Percentiles rank a stretch among this genome's conserved stretches.
Conservation (phyloP, 2,797 vertebrate genomes). For the Buceros bicornis region DNA sequence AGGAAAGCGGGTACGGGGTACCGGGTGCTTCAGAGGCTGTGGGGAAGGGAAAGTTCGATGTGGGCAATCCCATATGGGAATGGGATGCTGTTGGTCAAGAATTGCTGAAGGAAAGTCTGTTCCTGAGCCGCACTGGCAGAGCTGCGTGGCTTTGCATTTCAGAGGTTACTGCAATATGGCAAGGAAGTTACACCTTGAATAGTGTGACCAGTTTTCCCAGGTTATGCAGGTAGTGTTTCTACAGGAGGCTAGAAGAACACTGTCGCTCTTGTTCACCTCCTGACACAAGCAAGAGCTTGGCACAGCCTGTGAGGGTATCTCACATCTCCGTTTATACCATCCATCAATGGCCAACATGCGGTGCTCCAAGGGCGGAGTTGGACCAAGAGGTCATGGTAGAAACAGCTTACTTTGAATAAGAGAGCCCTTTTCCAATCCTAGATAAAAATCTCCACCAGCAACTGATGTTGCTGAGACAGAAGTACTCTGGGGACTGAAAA, state of each 20-base stretch:
- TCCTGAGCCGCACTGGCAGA: background rate
- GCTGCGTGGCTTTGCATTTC: background rate
- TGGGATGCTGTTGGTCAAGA: background rate
- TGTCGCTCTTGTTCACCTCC: background rate
- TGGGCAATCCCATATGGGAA: background rate
- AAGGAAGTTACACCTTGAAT: background rate
- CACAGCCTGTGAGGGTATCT: background rate
- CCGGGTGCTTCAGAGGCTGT: background rate
- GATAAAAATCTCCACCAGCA: background rate
- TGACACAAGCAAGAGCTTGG: background rate
- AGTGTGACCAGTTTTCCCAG: background rate
- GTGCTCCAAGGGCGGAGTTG: background rate
- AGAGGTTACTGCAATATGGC: background rate
- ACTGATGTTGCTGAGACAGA: background rate
- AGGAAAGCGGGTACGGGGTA: background rate
- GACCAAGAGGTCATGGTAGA: background rate
- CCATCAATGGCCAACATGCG: background rate
- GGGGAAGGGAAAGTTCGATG: background rate
- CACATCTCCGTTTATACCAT: fast-evolving
- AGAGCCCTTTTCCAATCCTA: background rate
- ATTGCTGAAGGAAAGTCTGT: background rate
- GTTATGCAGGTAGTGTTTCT: background rate
- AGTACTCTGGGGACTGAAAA: background rate
- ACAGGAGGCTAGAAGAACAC: background rate
- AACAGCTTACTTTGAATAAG: background rate